These are phyloP conservation scores for Phaedon cochleariae DNA, from an alignment of 2,888 invertebrate genomes.

Conservation along the genomic window DNA sequence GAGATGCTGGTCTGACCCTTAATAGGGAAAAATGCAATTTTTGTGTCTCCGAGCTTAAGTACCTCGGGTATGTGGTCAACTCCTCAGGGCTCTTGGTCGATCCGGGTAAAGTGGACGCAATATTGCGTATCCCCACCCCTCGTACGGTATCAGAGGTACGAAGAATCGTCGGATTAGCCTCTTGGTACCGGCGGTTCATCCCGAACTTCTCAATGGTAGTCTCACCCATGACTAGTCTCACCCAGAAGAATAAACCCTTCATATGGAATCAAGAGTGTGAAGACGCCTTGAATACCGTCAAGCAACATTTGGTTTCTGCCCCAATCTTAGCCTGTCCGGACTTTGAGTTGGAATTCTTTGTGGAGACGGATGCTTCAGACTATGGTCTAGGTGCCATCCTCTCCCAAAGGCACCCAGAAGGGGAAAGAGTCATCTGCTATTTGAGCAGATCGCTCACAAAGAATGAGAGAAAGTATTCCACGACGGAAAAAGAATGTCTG, in stretches of 20 bases:
- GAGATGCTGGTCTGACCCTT: slow-evolving; percentile 39
- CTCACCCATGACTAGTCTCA: slow-evolving; percentile 15
- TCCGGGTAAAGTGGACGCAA: slow-evolving; percentile 34
- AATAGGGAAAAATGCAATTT: slow-evolving; percentile 34
- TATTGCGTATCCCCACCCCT: slow-evolving; percentile 33
- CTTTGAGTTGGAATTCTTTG: slow-evolving; percentile 21
- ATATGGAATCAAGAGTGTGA: slow-evolving; percentile 23
- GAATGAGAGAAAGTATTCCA: slow-evolving; percentile 31
- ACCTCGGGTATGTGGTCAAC: slow-evolving; percentile 37
- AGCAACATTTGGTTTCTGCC: slow-evolving; percentile 20
- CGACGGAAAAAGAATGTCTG: slow-evolving; percentile 33
- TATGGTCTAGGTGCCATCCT: slow-evolving; percentile 2
- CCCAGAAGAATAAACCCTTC: slow-evolving; percentile 28
- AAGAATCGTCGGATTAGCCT: too few relatives aligned
- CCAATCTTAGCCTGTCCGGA: slow-evolving; percentile 38
- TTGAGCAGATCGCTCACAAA: slow-evolving; percentile 30
- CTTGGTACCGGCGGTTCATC: slow-evolving; percentile 30
- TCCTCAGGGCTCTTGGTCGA: slow-evolving; percentile 26
- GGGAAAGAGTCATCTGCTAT: slow-evolving; percentile 22
- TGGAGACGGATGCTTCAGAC: slow-evolving; percentile 33
- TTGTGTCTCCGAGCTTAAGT: slow-evolving; percentile 28
- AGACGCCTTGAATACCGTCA: slow-evolving; percentile 28
- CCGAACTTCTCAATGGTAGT: background rate
- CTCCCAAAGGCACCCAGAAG: background rate
- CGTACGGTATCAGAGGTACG: slow-evolving; percentile 20